phyloP scores from a whole-genome alignment of 1,140 invertebrate species.

The Steinernema khuongi region DNA sequence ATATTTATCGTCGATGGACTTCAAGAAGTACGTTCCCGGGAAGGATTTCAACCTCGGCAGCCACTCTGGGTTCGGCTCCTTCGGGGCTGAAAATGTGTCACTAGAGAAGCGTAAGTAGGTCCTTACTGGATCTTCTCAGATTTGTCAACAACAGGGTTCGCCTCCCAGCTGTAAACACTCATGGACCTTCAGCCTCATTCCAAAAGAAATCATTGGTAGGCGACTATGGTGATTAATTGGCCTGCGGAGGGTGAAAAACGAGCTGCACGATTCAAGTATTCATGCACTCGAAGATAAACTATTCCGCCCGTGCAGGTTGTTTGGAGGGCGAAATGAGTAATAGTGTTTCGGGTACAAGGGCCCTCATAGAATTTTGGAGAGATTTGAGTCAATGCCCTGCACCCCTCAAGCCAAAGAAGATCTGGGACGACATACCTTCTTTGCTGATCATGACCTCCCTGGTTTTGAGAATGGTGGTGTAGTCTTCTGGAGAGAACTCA shows the following conservation, averaged over 20 bases:
- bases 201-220: no score
- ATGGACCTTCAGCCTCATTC: no score
- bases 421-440: slow-evolving; percentile 28
- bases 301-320: not conserved
- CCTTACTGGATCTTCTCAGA: not conserved
- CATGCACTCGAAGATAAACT: not conserved
- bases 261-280: no score
- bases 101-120: not conserved
- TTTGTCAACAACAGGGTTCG: not conserved
- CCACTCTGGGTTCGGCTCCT: slow-evolving; percentile 11
- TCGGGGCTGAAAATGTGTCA: not conserved
- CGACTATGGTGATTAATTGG: no score
- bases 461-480: slow-evolving; percentile 33
- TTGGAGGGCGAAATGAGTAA: not conserved
- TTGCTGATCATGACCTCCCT: slow-evolving; percentile 30
- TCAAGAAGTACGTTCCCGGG: slow-evolving; percentile 42
- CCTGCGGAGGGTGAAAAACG: no score
- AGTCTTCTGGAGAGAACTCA: slow-evolving; percentile 39
- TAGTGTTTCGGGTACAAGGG: not conserved
- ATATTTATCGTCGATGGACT: slow-evolving; percentile 32
- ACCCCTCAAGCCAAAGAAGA: slow-evolving; percentile 18
- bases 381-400: not conserved
- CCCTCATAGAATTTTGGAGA: not conserved
- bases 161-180: not conserved
- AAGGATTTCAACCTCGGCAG: slow-evolving; percentile 25